phyloP scores from a whole-genome alignment of 2,888 invertebrate species.

The Megastigmus dorsalis region DNA sequence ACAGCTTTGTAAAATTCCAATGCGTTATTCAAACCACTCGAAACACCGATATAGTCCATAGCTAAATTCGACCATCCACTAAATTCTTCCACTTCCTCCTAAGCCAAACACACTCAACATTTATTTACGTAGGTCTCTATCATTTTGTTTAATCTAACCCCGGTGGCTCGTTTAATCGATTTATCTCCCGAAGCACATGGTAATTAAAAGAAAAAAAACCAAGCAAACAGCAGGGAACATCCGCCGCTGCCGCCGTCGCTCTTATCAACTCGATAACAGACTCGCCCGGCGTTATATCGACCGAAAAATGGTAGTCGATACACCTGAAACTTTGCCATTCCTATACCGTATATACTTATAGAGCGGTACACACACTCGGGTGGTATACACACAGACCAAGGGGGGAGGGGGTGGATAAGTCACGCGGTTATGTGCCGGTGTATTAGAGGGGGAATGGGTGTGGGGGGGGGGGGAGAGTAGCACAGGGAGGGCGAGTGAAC shows the following conservation, averaged over 20 bases:
- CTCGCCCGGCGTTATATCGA: constrained; percentile 1
- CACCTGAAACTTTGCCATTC: constrained; percentile 1
- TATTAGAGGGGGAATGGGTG: background rate
- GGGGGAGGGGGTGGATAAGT: background rate
- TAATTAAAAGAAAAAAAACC: no score
- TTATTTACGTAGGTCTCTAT: no score
- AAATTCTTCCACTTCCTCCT: background rate
- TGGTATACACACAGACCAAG: background rate
- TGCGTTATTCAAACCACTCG: background rate
- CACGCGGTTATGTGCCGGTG: background rate
- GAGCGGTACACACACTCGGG: background rate
- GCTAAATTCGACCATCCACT: background rate
- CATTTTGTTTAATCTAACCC: background rate
- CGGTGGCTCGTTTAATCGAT: no score
- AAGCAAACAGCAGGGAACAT: no score
- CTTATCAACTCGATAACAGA: constrained; percentile 6
- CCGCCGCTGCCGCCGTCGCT: no score
- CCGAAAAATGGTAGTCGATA: constrained; percentile 14
- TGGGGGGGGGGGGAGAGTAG: no score
- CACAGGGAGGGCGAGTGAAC: no score
- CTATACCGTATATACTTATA: no score
- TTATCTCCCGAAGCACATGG: no score
- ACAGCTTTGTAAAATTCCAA: background rate
- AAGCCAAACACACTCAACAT: no score
- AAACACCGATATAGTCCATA: no score